Evolutionary conservation across 2,113 vertebrate species (phyloP), one percentile per base, ranked within the genome.

Genomic region (Sigmodon hispidus): DNA sequence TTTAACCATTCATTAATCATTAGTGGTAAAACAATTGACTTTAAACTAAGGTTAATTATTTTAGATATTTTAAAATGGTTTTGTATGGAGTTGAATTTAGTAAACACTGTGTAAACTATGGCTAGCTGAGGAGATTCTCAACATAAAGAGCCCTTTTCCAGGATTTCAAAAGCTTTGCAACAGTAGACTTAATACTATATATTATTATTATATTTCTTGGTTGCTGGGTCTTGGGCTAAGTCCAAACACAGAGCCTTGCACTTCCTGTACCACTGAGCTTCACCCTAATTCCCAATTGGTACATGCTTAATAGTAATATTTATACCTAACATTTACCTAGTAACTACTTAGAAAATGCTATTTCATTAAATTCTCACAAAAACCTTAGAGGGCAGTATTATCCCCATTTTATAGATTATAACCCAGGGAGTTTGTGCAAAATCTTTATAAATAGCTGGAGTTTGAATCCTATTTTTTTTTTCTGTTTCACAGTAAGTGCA

Each of bases 361-460:
- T 87, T 92, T 96, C 94, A 85, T 94, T 97, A 96, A 95, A 96
- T 97, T 97, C 90, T 96, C 87, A 90, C 50, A 94, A 67, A 96
- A 91, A 90, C 67, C 22, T 94, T 94, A 90, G 65, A 63, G 19
- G 76, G 43, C 36, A 90, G 65, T 96, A 77, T 94, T 97, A 89
- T 22, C 50, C 57, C 10, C 84, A 80, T 89, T 93, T 90, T 91
- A 50, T 34, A 93, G 43, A 19, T 89, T 72, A 87, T 93, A 31
- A 83, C 55, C 55, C 73, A 95, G 91, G 89, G 91, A 96, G 92
- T 94, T 96, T 94, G 88, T 65, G 26, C 48, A 90, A n/a, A 4
- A 76, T 87, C 43, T 70, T 89, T 96, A 0, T 87, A 63, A 75
- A 9, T 91, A 90, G 48, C 75, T 96, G 29, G 55, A 7, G 57